Evolutionary conservation across 1,140 invertebrate species (phyloP), one percentile per base, ranked within the genome.

Genomic region (Muscidifurax raptorellus): DNA sequence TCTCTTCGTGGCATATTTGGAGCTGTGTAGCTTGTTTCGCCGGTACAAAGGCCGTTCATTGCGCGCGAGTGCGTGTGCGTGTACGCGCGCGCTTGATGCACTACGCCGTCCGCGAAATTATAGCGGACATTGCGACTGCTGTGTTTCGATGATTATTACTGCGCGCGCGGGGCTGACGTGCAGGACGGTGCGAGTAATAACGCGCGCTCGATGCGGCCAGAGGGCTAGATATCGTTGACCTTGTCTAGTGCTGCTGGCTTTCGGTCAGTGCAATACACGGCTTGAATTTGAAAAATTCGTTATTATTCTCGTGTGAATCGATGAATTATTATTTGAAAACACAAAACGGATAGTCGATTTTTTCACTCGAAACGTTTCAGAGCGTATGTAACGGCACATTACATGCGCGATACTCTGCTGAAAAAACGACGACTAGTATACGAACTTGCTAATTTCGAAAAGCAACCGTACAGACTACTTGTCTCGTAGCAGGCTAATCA

Each of bases 81-180:
- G 4, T 30, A 69, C 67, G 67, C 18, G 67, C 28, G 67, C 28
- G 67, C 28, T 30, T 69, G 67, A 69, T 30, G 67, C 67, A 28
- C 27, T 30, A 27, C 67, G 67, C 67, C 30, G 71, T 32, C 74
- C 74, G 25, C 74, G 74, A 76, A 76, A 47, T 76, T 59, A 52
- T 52, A 76, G 74, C 74, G 74, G 74, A 76, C 72, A 36, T 32
- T n/a, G 72, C 72, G 36, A n/a, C 72, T n/a, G 72, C 52, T 15
- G 36, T 76, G 15, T 76, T 76, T 76, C 74, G 36, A 52, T 76
- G 40, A 74, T 74, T 36, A 30, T 22, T n/a, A 1, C 15, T 5
- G 2, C n/a, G n/a, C n/a, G 22, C 1, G 28, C 28, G 27, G 22
- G 52, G 52, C 2, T n/a, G 52, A 59, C 22, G 52, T 18, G 36